Base-by-base conservation (phyloP, 2,888 invertebrate genomes). In the Allacma fusca region DNA sequence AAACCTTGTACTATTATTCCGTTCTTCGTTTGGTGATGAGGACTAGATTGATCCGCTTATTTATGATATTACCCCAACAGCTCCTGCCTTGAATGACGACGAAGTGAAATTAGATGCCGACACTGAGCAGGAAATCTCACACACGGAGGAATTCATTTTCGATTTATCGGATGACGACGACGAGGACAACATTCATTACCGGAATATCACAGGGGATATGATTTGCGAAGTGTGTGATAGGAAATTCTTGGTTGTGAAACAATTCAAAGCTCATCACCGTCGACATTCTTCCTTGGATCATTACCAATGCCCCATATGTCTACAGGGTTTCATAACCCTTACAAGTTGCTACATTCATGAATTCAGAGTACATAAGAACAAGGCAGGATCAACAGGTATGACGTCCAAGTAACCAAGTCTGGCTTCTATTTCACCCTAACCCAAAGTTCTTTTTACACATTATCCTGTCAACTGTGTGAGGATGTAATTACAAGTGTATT, bases 251-350 rank as follows among this genome's bases (percentile, higher is more conserved):
- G 40, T 23, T 13, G 21, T 68, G 19, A 68, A 40, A 40, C 40
- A 34, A 19, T 68, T 68, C 40, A 68, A 23, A 34, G n/a, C 23
- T 2, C 68, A 68, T n/a, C 40, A 68, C 29, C 34, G 21, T 21
- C 19, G 68, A 40, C 68, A 68, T 40, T 29, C 23, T 29, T 34
- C 68, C 40, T 16, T 40, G 43, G 40, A 68, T 40, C 68, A 68
- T 23, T 68, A 40, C 43, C 34, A 34, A 23, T 68, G 68, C 21
- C 68, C 68, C 7, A 68, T 40, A 1, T 68, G 68, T 23, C 40
- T 68, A 12, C 40, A 5, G 19, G 68, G 68, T 23, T 68, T 68
- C 40, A 34, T 4, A 24, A 68, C 34, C 4, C 34, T 68, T 12
- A 34, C 19, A 23, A 40, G n/a, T 43, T 68, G 68, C 23, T 40